Base-by-base conservation (phyloP, 2,797 vertebrate species). In the Lepidocolaptes lacrymiger region DNA sequence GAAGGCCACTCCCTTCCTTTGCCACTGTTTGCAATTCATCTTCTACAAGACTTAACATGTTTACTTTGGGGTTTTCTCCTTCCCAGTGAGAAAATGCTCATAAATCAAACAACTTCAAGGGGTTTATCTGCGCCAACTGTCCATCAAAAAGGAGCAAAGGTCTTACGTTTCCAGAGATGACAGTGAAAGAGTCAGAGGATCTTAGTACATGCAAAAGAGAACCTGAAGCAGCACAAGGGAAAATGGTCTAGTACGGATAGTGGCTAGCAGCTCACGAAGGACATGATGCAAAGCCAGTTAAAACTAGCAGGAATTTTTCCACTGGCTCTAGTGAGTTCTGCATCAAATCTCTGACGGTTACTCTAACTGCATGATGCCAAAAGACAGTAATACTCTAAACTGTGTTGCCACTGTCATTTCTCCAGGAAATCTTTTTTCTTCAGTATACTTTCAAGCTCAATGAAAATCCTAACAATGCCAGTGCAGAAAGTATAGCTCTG, bases 41-140 rank as follows among this genome's bases (percentile, higher is more conserved):
- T 82, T 79, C 87, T 61, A 64, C 92, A 94, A 95, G 94, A 94
- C 81, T 74, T 73, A 82, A 92, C 77, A 69, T 39, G 95, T 84
- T 89, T 93, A 81, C 58, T 78, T 84, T 58, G 74, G 79, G 73
- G 61, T 92, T 96, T 91, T 93, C 74, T 84, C 55, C 74, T 75
- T 88, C 46, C 32, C 73, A 91, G 32, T 49, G 75, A 86, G 88
- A 94, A 95, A 91, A 91, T 0, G 3, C 51, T 81, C 55, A 80
- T n/a, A 90, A 81, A 93, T 75, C 39, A 83, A 85, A 61, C 62
- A 86, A 71, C 44, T 76, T 91, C 46, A 61, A 80, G 36, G 20
- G 22, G 19, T 73, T 91, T 68, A 95, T 71, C 73, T 79, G 48
- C 0, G 2, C 16, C 75, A 79, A 36, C 44, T 67, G 66, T 32